Conservation (phyloP, 2,888 invertebrate genomes). For the Latrodectus hesperus region DNA sequence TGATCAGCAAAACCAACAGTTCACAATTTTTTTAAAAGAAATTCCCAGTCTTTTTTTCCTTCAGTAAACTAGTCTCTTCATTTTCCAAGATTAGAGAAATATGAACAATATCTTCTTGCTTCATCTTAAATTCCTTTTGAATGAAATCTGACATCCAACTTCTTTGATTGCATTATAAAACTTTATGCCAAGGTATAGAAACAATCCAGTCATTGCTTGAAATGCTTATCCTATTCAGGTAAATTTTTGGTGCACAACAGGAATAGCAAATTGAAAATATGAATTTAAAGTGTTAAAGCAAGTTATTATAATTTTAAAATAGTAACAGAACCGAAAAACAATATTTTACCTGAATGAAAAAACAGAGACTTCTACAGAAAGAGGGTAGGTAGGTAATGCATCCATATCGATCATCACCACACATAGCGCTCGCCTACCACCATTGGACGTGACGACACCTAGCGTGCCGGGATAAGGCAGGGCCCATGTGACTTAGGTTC, state of each 20-base stretch:
- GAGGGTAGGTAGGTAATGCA: constrained; percentile 35
- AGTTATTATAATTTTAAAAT: constrained; percentile 39
- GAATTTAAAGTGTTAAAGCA: not conserved
- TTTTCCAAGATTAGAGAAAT: no score
- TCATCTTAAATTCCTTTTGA: no score
- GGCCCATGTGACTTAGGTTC: constrained; percentile 39
- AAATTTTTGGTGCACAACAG: not conserved
- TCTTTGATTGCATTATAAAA: not conserved
- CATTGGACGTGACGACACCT: constrained; percentile 26
- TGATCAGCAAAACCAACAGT: no score
- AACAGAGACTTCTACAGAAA: constrained; percentile 54
- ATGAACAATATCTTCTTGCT: no score
- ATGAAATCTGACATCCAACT: not conserved
- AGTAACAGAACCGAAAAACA: constrained; percentile 53
- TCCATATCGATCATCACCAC: constrained; percentile 44
- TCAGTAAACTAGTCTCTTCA: no score
- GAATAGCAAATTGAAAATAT: not conserved
- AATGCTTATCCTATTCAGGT: not conserved
- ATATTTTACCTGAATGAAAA: constrained; percentile 56
- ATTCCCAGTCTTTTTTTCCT: no score
- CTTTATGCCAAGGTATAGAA: not conserved
- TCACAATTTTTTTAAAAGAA: no score
- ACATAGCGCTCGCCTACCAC: constrained; percentile 50
- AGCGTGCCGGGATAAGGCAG: constrained; percentile 34
- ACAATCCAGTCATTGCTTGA: not conserved